Conservation (phyloP, 2,888 invertebrate genomes). For the Pristionchus arcanus region DNA sequence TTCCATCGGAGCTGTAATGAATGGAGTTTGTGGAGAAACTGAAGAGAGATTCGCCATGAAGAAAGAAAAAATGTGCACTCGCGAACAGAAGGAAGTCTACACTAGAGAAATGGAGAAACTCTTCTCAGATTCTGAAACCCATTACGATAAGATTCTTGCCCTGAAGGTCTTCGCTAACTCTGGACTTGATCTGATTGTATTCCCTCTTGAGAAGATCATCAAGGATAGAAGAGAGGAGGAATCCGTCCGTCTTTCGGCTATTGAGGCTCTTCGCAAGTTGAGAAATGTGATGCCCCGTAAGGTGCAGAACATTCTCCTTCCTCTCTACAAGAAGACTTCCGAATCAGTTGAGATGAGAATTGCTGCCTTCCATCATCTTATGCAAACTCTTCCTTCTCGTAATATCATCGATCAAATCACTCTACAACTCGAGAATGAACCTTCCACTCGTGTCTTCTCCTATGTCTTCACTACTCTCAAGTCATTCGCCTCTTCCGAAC, state of each 20-base stretch:
- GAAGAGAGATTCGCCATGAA: slow-evolving; percentile 43
- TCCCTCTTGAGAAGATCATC: slow-evolving; percentile 76
- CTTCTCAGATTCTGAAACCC: slow-evolving; percentile 63
- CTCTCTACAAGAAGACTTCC: slow-evolving; percentile 70
- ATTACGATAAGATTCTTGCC: slow-evolving; percentile 73
- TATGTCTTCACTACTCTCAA: slow-evolving; percentile 71
- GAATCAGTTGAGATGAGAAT: slow-evolving; percentile 73
- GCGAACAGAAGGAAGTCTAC: slow-evolving; percentile 67
- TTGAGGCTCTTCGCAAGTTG: slow-evolving; percentile 73
- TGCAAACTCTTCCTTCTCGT: slow-evolving; percentile 69
- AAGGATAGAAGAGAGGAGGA: slow-evolving; percentile 64
- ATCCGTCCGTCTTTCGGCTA: slow-evolving; percentile 71
- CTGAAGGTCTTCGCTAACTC: slow-evolving; percentile 77
- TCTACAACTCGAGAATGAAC: slow-evolving; percentile 66
- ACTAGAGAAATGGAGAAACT: slow-evolving; percentile 62
- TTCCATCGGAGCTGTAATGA: slow-evolving; percentile 70
- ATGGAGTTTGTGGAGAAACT: slow-evolving; percentile 70
- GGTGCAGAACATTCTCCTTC: slow-evolving; percentile 74
- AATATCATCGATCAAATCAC: slow-evolving; percentile 72
- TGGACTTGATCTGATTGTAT: slow-evolving; percentile 71
- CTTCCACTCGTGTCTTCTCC: slow-evolving; percentile 68
- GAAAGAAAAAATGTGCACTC: slow-evolving; percentile 63
- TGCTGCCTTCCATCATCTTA: slow-evolving; percentile 70
- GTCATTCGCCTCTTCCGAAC: slow-evolving; percentile 65
- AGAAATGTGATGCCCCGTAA: slow-evolving; percentile 65